These are phyloP conservation scores for Simalia tracyae DNA, from an alignment of 2,797 vertebrate species.

Conservation along the genomic window DNA sequence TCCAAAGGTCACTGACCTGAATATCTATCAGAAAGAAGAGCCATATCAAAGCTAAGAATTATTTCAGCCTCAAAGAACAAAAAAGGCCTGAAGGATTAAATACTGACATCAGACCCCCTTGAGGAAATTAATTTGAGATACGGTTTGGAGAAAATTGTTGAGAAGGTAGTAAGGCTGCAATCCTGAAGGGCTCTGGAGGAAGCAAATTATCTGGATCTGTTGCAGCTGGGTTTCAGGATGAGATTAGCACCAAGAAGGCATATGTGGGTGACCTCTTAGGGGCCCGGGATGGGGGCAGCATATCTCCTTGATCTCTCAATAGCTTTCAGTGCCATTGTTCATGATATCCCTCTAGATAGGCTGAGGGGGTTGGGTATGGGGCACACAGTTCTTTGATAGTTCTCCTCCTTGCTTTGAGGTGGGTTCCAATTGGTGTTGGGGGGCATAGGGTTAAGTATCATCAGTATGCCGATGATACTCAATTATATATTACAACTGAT, in stretches of 20 bases:
- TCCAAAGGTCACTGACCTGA: neutral
- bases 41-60: neutral
- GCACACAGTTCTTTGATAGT: neutral
- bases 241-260: neutral
- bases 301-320: neutral
- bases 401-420: neutral
- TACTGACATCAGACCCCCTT: neutral
- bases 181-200: neutral
- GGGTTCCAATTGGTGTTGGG: neutral
- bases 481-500: neutral
- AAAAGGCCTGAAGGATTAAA: neutral
- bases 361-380: neutral
- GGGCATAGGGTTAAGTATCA: neutral
- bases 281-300: neutral
- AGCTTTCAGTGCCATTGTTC: neutral
- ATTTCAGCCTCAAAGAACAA: neutral
- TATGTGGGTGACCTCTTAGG: neutral
- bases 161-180: neutral
- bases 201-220: neutral
- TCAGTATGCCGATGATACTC: neutral
- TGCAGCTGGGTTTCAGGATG: neutral
- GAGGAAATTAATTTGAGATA: neutral
- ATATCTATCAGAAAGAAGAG: neutral
- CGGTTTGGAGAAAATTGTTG: neutral
- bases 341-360: neutral